phyloP scores from a whole-genome alignment of 2,797 vertebrate genomes.

The Xerus rutilus region DNA sequence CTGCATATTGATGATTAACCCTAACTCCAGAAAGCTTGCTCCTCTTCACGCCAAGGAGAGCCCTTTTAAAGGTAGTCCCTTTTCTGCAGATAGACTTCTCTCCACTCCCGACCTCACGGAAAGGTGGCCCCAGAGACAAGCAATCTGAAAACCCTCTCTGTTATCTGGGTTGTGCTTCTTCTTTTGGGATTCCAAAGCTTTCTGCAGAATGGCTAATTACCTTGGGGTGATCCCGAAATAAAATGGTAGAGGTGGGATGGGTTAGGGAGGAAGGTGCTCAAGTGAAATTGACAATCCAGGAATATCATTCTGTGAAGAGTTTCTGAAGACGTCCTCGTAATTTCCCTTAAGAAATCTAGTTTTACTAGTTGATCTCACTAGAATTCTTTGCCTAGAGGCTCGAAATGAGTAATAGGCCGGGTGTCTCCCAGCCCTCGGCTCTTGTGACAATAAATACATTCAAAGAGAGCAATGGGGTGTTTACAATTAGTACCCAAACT shows the following conservation, averaged over 20 bases:
- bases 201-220: slow-evolving; percentile 80
- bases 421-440: slow-evolving; percentile 84
- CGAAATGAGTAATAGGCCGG: slow-evolving; percentile 86
- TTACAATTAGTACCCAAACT: slow-evolving; percentile 84
- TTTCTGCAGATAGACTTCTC: neutral
- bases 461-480: slow-evolving; percentile 83
- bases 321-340: slow-evolving; percentile 84
- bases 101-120: neutral
- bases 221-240: slow-evolving; percentile 64
- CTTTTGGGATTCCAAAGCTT: slow-evolving; percentile 57
- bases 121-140: neutral
- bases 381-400: slow-evolving; percentile 89
- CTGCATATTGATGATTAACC: neutral
- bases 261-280: slow-evolving; percentile 66
- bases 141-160: slow-evolving; percentile 32
- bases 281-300: slow-evolving; percentile 79
- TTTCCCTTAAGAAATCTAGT: slow-evolving; percentile 89
- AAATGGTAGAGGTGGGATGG: neutral
- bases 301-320: slow-evolving; percentile 81
- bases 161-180: neutral
- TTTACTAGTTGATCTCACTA: slow-evolving; percentile 89
- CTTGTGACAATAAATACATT: slow-evolving; percentile 86
- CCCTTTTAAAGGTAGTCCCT: neutral
- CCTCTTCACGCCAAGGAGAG: neutral
- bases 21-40: neutral